These are phyloP conservation scores for Xenus cinereus DNA, from an alignment of 2,113 vertebrate genomes.

Conservation along the genomic window DNA sequence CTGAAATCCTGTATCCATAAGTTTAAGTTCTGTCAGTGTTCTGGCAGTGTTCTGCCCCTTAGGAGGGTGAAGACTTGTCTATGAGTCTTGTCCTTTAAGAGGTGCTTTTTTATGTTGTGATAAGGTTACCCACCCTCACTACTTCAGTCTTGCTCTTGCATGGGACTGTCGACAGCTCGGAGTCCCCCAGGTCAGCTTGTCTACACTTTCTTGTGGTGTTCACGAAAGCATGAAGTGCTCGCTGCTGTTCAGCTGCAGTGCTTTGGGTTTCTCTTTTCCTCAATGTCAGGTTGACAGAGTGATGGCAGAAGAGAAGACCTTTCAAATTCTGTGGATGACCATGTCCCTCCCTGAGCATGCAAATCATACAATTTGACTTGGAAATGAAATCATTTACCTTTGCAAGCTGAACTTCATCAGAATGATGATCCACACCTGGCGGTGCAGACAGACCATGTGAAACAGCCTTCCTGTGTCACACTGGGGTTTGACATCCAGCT, in stretches of 20 bases:
- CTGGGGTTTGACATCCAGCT: background rate
- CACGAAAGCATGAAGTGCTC: background rate
- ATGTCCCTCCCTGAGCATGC: background rate
- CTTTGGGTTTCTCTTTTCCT: background rate
- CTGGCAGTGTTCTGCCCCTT: background rate
- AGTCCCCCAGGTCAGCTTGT: background rate
- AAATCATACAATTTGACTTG: background rate
- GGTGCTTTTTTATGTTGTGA: background rate
- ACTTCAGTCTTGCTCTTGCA: background rate
- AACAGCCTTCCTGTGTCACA: background rate
- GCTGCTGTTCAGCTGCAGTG: background rate
- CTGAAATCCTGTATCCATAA: background rate
- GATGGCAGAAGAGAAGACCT: background rate
- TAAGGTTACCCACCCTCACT: background rate
- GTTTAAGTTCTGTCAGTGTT: too few species aligned
- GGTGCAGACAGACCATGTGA: background rate
- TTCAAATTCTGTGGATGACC: background rate
- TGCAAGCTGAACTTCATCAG: background rate
- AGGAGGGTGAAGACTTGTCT: background rate
- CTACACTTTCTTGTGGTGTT: background rate
- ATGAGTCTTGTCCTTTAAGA: background rate
- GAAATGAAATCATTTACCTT: background rate
- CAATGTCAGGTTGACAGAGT: background rate
- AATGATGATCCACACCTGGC: background rate
- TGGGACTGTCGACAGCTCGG: background rate